Evolutionary conservation across 2,797 vertebrate genomes (phyloP), one percentile per base, ranked within the genome.

Genomic region (Rhinatrema bivittatum): DNA sequence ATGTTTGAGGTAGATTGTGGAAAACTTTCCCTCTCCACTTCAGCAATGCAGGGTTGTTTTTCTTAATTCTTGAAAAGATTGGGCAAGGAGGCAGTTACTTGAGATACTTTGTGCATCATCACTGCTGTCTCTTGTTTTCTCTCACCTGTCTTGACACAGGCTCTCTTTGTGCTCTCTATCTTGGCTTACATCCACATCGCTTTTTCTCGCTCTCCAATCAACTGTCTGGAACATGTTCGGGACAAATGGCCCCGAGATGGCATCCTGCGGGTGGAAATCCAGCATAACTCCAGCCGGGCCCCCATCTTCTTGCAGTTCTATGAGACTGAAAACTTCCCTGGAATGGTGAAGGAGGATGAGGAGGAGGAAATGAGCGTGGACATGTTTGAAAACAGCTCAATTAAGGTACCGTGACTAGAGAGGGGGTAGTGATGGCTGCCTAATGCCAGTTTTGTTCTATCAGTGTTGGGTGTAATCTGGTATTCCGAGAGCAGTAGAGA

Each of bases 101-200:
- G n/a, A n/a, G n/a, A n/a, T n/a, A n/a, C n/a, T n/a, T n/a, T n/a
- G n/a, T n/a, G n/a, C n/a, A n/a, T n/a, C n/a, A n/a, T n/a, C n/a
- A n/a, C n/a, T n/a, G n/a, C n/a, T n/a, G n/a, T n/a, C n/a, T n/a
- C n/a, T n/a, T n/a, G n/a, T n/a, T n/a, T n/a, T n/a, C 27, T 8
- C n/a, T n/a, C n/a, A n/a, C n/a, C n/a, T n/a, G 25, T 36, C 20
- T 16, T 18, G 5, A 2, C 6, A 3, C 26, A 98, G 95, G 95
- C 94, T 6, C 81, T 98, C 36, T 90, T 97, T 1, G 93, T 98
- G 46, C 90, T 98, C 46, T 95, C 95, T 60, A 96, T 98, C 65
- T 85, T 98, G 53, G 94, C 92, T 23, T 98, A 98, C 56, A 98
- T 98, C 60, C 95, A 98, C 79, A 92, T 98, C 0, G 93, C 89